phyloP scores from a whole-genome alignment of 2,113 vertebrate genomes.

The Ophiodon elongatus region DNA sequence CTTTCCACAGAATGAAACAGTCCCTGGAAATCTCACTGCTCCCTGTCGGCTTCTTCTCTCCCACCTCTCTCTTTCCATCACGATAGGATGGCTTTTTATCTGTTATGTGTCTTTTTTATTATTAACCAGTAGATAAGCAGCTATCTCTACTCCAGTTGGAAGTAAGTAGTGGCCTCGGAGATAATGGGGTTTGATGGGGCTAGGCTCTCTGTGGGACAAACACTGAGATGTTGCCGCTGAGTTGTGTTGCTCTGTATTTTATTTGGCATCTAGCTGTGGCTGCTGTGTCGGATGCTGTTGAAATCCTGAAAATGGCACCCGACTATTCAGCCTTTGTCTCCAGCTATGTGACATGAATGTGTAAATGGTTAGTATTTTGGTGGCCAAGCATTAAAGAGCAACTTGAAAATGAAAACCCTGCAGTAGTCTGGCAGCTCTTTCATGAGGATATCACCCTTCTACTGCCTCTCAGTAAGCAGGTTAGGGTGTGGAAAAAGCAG shows the following conservation, averaged over 20 bases:
- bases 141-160: constrained; percentile 78
- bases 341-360: constrained; percentile 37
- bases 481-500: constrained; percentile 46
- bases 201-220: constrained; percentile 71
- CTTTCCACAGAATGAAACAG: constrained; percentile 83
- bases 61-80: constrained; percentile 66
- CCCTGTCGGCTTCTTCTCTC: constrained; percentile 51
- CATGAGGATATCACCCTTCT: constrained; percentile 1
- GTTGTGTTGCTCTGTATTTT: constrained; percentile 57
- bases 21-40: constrained; percentile 77
- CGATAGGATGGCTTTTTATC: constrained; percentile 72
- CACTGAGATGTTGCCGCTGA: constrained; percentile 60
- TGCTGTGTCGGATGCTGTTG: constrained; percentile 35
- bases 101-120: constrained; percentile 78
- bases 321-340: constrained; percentile 51
- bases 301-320: constrained; percentile 51
- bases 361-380: constrained; percentile 21
- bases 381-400: constrained; percentile 3
- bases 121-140: constrained; percentile 82
- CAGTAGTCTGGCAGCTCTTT: constrained; percentile 28
- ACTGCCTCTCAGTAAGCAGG: constrained; percentile 51
- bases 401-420: constrained; percentile 30
- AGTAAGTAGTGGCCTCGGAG: constrained; percentile 78
- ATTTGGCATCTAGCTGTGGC: constrained; percentile 55
- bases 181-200: constrained; percentile 77